Evolutionary conservation across 35 echinoderm and acorn worm genomes (phyloP), one percentile per base, ranked within the genome.

Genomic region (Apostichopus parvimensis): DNA sequence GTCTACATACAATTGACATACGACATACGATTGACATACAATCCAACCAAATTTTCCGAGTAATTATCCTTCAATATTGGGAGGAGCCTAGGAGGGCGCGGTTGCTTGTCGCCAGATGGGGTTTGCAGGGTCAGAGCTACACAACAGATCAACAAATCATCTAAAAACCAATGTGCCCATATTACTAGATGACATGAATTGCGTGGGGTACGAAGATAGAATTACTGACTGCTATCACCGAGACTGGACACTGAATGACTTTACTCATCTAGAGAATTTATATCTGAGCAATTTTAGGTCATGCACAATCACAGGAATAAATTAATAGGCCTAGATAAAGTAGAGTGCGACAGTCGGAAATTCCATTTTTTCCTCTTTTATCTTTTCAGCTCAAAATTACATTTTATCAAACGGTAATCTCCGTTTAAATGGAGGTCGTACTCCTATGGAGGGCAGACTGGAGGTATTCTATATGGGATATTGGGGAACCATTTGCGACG

Each of bases 401-500:
- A 24, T 88, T 53, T 15, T 68, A 9, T 26, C 57, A 6, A 64
- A 88, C 22, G 86, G 86, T 52, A 62, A 88, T 54, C 86, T 88
- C 28, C 92, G 92, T 26, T 57, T 93, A 34, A 68, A 23, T 21
- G 92, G 92, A 10, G 92, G 92, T 8, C 56, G n/a, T 8, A 93
- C 72, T 52, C 92, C 82, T 1, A 23, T 57, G 21, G 92, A 93
- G 70, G 92, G 92, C 9, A 76, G 92, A n/a, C 20, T 93, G 25
- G 92, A 93, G 59, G 84, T 93, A 20, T 66, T 22, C 15, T 61
- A 92, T 45, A 58, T 75, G 60, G 91, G 91, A 6, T 71, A 83
- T 13, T 92, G 91, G 91, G 91, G 91, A 72, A 92, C 91, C 2
- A 64, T 92, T 22, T 92, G 91, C 20, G 80, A 83, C 18, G 91